Percentiles rank a stretch among this genome's conserved stretches.
phyloP scores from a whole-genome alignment of 2,797 vertebrate species.

The Delichon dasypus region DNA sequence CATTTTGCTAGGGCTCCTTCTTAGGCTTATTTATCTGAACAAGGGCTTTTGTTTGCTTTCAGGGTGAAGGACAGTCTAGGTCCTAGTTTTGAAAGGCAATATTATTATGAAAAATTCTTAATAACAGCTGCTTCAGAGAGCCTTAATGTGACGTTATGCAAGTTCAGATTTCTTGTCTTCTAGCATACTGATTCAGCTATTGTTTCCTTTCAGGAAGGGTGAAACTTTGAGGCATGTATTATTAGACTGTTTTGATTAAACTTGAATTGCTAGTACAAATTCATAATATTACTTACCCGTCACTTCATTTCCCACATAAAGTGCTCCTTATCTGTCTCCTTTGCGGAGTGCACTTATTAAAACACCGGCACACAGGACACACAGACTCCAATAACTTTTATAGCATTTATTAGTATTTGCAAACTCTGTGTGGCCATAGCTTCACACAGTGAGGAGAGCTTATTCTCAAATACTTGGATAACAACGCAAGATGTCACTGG shows the following conservation, averaged over 20 bases:
- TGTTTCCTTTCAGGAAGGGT: neutral
- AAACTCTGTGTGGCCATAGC: neutral
- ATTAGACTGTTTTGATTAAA: neutral
- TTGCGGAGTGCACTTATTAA: neutral
- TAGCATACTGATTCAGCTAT: neutral
- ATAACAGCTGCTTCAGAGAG: neutral
- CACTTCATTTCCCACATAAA: neutral
- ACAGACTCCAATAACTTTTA: neutral
- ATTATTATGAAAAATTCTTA: neutral
- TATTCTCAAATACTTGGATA: neutral
- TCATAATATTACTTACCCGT: neutral
- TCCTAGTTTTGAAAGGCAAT: neutral
- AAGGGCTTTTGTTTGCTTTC: neutral
- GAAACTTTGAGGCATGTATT: neutral
- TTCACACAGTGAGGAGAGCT: neutral
- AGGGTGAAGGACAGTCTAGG: neutral
- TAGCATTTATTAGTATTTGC: neutral
- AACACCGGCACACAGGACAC: neutral
- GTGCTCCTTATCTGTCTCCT: neutral
- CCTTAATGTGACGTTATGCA: neutral
- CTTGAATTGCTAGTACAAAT: neutral
- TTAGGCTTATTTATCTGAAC: neutral
- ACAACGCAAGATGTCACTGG: neutral
- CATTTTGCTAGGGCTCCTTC: neutral
- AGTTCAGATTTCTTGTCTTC: neutral